phyloP scores from a whole-genome alignment of 30 jellyfish, hydroid and myxozoan species.

The Catostylus mosaicus region DNA sequence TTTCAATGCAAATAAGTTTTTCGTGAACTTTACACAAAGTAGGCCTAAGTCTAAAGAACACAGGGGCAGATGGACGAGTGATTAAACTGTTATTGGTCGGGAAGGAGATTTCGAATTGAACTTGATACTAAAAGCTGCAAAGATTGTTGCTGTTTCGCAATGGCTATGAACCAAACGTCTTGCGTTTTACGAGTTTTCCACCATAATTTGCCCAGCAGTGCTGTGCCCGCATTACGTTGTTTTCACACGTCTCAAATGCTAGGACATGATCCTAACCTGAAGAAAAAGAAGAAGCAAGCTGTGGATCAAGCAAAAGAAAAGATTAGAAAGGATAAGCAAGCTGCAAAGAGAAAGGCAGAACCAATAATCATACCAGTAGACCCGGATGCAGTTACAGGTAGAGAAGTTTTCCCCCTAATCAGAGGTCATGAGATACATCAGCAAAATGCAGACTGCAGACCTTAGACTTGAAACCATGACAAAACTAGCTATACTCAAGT shows the following conservation, averaged over 20 bases:
- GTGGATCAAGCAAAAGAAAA: conserved; percentile 66
- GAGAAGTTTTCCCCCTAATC: background rate
- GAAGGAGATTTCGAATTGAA: no score
- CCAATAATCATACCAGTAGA: conserved; percentile 82
- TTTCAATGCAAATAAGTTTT: background rate
- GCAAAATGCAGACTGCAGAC: background rate
- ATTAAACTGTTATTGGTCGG: no score
- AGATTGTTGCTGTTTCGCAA: background rate
- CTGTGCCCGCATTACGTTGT: background rate
- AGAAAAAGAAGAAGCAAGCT: conserved; percentile 68
- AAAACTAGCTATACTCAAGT: background rate
- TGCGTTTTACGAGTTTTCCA: background rate
- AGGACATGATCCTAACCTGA: conserved; percentile 82
- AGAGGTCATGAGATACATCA: background rate
- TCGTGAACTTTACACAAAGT: conserved; percentile 25
- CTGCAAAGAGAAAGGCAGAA: conserved; percentile 65
- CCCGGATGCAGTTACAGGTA: conserved; percentile 89
- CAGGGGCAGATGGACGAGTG: background rate
- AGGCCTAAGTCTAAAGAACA: conserved; percentile 5
- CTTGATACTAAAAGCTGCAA: no score
- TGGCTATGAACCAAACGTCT: background rate
- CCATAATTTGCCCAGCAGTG: background rate
- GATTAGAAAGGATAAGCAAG: conserved; percentile 68
- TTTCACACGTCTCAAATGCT: conserved; percentile 45
- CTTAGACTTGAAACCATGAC: no score